Base-by-base conservation (phyloP, 2,113 vertebrate species). In the Rostratula benghalensis region DNA sequence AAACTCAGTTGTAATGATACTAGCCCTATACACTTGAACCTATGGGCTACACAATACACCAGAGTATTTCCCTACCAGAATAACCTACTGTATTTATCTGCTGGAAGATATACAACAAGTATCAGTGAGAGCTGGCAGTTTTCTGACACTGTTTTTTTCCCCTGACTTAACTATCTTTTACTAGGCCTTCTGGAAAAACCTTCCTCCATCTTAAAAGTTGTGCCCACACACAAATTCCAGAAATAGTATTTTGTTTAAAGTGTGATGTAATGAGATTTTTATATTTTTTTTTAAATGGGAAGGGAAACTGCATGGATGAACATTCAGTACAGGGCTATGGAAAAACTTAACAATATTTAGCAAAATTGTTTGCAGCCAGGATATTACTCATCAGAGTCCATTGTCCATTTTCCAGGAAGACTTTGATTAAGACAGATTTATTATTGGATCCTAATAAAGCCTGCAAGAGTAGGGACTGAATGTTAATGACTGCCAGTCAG, bases 401-500 rank as follows among this genome's bases (percentile, higher is more conserved):
- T 31, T 87, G 57, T 82, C 90, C 83, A 63, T 94, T 93, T 97
- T 93, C 90, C 69, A 90, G 88, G 75, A 94, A 68, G 79, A 45
- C 30, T 60, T 68, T 86, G 63, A 94, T 92, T 93, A 68, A 93
- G 88, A 78, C 11, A 88, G 71, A 87, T 87, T 91, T 81, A 86
- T 93, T 56, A 60, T 27, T 65, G 87, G 57, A 81, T 88, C 41
- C 10, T 93, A 76, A 53, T 94, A 89, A 73, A 82, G 33, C 33
- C 41, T 83, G 46, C 43, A 64, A 60, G 27, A 79, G 59, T 45
- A 84, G 23, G 73, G 70, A 79, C 37, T 54, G 93, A 89, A 95
- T 90, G 54, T 65, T 95, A 95, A 93, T 83, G 37, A 86, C 50
- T 83, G 39, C 19, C 89, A 89, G 43, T 87, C 84, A 69, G 61